Evolutionary conservation across 2,113 vertebrate species (phyloP).

Genomic region (Hyaena hyaena): DNA sequence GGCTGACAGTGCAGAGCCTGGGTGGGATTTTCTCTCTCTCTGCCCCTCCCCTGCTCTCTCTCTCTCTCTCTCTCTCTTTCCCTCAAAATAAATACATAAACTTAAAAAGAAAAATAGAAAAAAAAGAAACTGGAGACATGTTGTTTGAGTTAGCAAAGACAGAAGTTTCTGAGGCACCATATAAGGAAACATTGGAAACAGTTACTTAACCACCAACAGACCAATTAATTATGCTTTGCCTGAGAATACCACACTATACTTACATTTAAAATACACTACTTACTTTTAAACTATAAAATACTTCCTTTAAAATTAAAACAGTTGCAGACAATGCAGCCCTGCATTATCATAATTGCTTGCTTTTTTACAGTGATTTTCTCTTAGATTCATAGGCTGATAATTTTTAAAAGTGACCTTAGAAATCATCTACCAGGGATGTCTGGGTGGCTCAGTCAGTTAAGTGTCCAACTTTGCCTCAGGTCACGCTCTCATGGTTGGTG

Average conservation of each 20-base stretch:
- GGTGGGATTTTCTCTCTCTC: no score
- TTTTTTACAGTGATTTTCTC: neutral
- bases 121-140: neutral
- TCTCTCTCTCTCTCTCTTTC: no score
- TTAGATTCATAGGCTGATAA: neutral
- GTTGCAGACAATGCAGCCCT: neutral
- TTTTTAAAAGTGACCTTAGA: slow-evolving; percentile 32
- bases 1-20: no score
- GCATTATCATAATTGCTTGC: neutral
- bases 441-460: no score
- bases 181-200: neutral
- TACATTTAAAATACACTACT: neutral
- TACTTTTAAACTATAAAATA: neutral
- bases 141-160: neutral
- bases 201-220: neutral
- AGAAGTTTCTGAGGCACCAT: neutral
- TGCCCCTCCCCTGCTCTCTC: no score
- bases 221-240: neutral
- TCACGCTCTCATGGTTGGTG: no score
- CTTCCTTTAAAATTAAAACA: neutral
- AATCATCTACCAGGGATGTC: neutral
- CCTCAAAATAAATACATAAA: no score
- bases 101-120: no score
- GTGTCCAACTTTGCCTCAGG: no score
- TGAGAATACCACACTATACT: neutral